Evolutionary conservation across 2,888 invertebrate species (phyloP), one percentile per base, ranked within the genome.

Genomic region (Eupithecia centaureata): DNA sequence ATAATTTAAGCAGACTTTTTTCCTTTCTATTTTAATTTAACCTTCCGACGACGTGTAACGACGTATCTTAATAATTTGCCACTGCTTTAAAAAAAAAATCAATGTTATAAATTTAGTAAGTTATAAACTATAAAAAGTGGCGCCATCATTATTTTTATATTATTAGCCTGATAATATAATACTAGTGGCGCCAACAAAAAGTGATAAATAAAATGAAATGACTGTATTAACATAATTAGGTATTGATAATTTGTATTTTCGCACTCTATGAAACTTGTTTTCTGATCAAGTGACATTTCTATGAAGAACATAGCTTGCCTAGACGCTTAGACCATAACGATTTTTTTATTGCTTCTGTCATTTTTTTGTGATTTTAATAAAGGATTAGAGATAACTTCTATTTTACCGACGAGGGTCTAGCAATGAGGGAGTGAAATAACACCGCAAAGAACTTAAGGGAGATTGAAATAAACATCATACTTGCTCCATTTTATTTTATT

Each of bases 401-500:
- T 8, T 22, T 18, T 0, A 22, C 18, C 22, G 42, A 47, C 12
- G 42, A 22, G 18, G 42, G 18, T 42, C 18, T 18, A 10, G 0
- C 42, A 42, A n/a, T n/a, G n/a, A n/a, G n/a, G n/a, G n/a, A n/a
- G 18, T 42, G 3, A 47, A 18, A 47, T 27, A 1, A 52, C 7
- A 52, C 15, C 25, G 5, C 25, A 35, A 33, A 32, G 22, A n/a
- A n/a, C 13, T 15, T 32, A n/a, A 33, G 27, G 35, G 10, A 63
- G 18, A 32, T 32, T 57, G 76, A 83, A 79, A 76, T 78, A 76
- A 70, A 77, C 70, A 69, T 38, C 68, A 61, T 67, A 79, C 84
- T 86, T 85, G 79, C 84, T 78, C 72, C 68, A 73, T 61, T 73
- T 73, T 67, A 73, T 82, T 90, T 90, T 90, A 90, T 89, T 91